Evolutionary conservation across 2,113 vertebrate genomes (phyloP).

Genomic region (Coregonus clupeaformis): DNA sequence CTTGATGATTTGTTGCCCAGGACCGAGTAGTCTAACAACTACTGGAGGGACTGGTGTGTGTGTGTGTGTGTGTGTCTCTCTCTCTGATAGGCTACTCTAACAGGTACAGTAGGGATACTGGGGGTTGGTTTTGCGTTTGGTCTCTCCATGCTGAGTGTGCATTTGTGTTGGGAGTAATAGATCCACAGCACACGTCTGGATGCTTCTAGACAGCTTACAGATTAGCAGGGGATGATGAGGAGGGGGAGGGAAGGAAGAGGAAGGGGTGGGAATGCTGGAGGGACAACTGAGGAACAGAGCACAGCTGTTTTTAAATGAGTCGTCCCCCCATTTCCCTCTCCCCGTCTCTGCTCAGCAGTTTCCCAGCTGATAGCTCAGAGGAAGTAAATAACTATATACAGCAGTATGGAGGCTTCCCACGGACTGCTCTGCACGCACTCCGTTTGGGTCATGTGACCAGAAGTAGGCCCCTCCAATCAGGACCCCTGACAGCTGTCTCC

Average conservation of each 20-base stretch:
- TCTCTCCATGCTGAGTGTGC: too few relatives aligned
- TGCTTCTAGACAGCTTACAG: slow-evolving; percentile 69
- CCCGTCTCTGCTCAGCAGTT: slow-evolving; percentile 68
- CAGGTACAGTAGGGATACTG: too few relatives aligned
- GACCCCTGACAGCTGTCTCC: slow-evolving; percentile 39
- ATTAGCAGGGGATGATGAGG: slow-evolving; percentile 43
- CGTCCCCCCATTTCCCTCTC: neutral
- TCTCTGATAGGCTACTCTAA: too few relatives aligned
- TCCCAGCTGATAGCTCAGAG: slow-evolving; percentile 71
- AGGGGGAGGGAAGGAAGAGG: slow-evolving; percentile 43
- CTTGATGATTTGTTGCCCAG: too few relatives aligned
- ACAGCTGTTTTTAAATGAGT: slow-evolving; percentile 82
- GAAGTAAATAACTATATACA: slow-evolving; percentile 48
- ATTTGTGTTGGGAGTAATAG: slow-evolving; percentile 38
- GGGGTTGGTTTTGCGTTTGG: slow-evolving; percentile 4
- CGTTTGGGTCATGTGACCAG: slow-evolving; percentile 46
- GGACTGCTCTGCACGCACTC: slow-evolving; percentile 21
- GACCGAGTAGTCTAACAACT: too few relatives aligned
- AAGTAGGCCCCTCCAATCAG: slow-evolving; percentile 47
- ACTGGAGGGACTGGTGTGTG: too few relatives aligned
- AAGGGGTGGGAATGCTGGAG: slow-evolving; percentile 51
- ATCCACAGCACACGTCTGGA: slow-evolving; percentile 59
- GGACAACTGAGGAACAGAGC: slow-evolving; percentile 64
- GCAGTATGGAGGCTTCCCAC: slow-evolving; percentile 44
- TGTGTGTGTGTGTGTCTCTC: too few relatives aligned